These are phyloP conservation scores for Cosmorhoe ocellata DNA, from an alignment of 2,888 invertebrate genomes.

Conservation along the genomic window DNA sequence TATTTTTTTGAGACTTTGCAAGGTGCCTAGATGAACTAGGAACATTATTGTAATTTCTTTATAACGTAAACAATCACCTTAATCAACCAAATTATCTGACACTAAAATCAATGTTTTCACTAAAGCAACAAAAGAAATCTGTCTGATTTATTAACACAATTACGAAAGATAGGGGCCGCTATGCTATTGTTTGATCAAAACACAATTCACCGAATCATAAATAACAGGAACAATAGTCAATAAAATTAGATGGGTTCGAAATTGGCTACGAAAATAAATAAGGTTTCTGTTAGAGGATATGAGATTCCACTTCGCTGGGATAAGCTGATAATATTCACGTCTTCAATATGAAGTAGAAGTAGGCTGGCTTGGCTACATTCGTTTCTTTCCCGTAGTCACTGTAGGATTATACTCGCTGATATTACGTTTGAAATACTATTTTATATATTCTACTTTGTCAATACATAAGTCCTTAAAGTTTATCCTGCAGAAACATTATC, in stretches of 20 bases:
- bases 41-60: background rate
- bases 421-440: too few relatives aligned
- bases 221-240: constrained; percentile 76
- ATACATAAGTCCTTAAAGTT: too few relatives aligned
- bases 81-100: constrained; percentile 14
- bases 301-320: constrained; percentile 49
- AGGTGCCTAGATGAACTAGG: too few relatives aligned
- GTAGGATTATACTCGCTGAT: background rate
- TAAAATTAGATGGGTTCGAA: constrained; percentile 71
- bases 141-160: constrained; percentile 74
- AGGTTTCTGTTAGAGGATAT: constrained; percentile 52
- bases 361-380: constrained; percentile 20
- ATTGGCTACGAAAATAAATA: constrained; percentile 63
- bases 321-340: constrained; percentile 52
- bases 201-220: constrained; percentile 74
- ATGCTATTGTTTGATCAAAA: constrained; percentile 71
- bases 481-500: too few relatives aligned
- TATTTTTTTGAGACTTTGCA: too few relatives aligned
- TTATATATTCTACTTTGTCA: too few relatives aligned
- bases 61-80: background rate
- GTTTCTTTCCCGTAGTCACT: constrained; percentile 4
- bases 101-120: constrained; percentile 22
- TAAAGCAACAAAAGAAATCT: constrained; percentile 61
- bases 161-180: constrained; percentile 62
- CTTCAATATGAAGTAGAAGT: constrained; percentile 35